A percentile compares a stretch with the other conserved stretches of the same genome.
Evolutionary conservation across 2,113 vertebrate species (phyloP).

Genomic region (Pterocles orientalis): DNA sequence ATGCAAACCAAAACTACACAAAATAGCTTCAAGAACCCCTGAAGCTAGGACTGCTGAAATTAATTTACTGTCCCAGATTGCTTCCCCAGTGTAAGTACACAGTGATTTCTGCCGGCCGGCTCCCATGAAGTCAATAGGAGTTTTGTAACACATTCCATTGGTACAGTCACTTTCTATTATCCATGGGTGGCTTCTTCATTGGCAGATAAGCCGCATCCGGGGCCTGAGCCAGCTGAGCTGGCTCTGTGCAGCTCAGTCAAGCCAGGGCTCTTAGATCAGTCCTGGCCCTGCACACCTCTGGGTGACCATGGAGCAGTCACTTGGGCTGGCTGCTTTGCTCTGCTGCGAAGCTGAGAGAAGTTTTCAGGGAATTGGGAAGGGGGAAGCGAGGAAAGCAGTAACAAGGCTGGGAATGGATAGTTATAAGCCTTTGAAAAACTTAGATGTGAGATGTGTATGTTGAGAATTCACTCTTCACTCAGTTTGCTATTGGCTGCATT

Average conservation of each 20-base stretch:
- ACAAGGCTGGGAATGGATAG: background rate
- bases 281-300: background rate
- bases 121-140: slow-evolving; percentile 30
- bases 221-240: background rate
- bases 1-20: background rate
- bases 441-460: background rate
- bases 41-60: slow-evolving; percentile 42
- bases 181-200: slow-evolving; percentile 37
- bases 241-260: accelerated
- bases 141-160: slow-evolving; percentile 24
- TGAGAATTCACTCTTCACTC: background rate
- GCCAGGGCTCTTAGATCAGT: background rate
- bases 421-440: background rate
- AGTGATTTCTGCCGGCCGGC: background rate
- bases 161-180: slow-evolving; percentile 50
- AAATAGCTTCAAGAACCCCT: slow-evolving; percentile 5
- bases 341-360: background rate
- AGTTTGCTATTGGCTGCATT: background rate
- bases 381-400: background rate
- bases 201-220: background rate
- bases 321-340: background rate
- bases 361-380: background rate
- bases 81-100: background rate
- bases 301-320: background rate
- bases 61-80: slow-evolving; percentile 54